phyloP scores from a whole-genome alignment of 1,140 invertebrate genomes.

The Heterodera schachtii region DNA sequence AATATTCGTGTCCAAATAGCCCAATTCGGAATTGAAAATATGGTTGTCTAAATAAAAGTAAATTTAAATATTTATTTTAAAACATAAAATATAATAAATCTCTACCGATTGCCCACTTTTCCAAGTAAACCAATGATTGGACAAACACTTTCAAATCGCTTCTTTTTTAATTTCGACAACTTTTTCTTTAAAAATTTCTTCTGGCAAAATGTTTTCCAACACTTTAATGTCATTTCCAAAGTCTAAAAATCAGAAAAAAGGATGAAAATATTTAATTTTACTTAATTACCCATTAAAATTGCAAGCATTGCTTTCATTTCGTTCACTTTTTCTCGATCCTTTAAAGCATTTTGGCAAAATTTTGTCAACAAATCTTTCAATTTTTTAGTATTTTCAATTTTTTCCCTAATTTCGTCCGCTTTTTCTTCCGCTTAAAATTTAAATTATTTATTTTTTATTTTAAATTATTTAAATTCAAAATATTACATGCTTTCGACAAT shows the following conservation, averaged over 20 bases:
- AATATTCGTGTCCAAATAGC: not conserved
- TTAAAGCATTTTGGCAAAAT: not conserved
- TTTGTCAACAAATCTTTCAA: not conserved
- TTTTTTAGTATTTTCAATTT: not conserved
- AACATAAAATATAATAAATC: not conserved
- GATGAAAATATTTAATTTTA: too few species aligned
- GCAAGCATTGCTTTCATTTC: not conserved
- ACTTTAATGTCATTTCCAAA: not conserved
- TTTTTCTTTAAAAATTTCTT: not conserved
- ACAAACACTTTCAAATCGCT: not conserved
- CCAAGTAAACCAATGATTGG: not conserved
- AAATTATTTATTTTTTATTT: too few species aligned
- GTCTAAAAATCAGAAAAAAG: not conserved
- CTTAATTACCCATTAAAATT: not conserved
- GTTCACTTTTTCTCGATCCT: not conserved
- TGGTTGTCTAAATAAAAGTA: not conserved
- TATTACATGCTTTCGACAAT: not conserved
- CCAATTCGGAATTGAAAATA: not conserved
- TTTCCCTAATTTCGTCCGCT: not conserved
- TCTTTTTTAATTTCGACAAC: not conserved
- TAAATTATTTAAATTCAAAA: not conserved
- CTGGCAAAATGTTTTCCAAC: not conserved
- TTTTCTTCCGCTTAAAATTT: not conserved
- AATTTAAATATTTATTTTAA: not conserved
- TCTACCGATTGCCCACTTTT: not conserved